phyloP scores from a whole-genome alignment of 2,888 invertebrate genomes.

The Escarpia spicata region DNA sequence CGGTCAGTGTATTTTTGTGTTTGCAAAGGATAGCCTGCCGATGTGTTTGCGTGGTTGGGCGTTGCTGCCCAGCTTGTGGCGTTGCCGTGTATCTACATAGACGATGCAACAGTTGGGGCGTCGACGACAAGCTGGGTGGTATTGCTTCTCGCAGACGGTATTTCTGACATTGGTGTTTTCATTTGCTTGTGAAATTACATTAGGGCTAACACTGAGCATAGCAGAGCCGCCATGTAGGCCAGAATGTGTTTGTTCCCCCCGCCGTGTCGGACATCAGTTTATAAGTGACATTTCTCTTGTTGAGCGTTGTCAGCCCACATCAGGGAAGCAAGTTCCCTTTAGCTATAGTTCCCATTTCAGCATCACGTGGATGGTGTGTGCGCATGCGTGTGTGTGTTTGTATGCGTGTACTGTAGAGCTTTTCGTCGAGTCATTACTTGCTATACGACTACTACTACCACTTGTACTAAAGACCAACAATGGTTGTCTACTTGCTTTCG shows the following conservation, averaged over 20 bases:
- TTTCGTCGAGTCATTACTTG: background rate
- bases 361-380: background rate
- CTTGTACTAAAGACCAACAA: background rate
- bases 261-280: background rate
- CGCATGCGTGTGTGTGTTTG: background rate
- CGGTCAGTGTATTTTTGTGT: constrained; percentile 13
- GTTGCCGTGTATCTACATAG: background rate
- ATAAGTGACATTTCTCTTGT: background rate
- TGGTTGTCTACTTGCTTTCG: constrained; percentile 3
- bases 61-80: background rate
- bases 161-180: constrained; percentile 16
- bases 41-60: background rate
- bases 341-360: background rate
- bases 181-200: constrained; percentile 13
- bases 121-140: background rate
- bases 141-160: background rate
- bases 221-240: background rate
- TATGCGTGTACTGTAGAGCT: background rate
- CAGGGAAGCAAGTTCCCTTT: background rate
- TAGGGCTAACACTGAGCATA: background rate
- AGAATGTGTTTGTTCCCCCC: background rate
- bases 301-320: background rate
- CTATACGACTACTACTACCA: constrained; percentile 16
- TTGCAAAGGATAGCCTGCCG: constrained; percentile 10
- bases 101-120: background rate